phyloP scores from a whole-genome alignment of 2,888 invertebrate genomes.

The Folsomia manolachei region DNA sequence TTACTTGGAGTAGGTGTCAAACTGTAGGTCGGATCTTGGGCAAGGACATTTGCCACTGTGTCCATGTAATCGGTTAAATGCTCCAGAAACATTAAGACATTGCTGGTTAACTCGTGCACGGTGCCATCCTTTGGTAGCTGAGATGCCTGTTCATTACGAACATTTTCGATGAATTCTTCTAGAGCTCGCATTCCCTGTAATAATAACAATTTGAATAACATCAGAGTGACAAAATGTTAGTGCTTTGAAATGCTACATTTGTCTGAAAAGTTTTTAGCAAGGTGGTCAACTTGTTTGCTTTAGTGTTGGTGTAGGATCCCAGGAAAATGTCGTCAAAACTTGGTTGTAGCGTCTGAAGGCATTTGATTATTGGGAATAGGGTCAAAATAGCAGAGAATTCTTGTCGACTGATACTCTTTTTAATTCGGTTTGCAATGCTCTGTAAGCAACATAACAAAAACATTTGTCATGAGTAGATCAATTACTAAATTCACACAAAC shows the following conservation, averaged over 20 bases:
- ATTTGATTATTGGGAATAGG: conserved; percentile 78
- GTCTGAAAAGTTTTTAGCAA: conserved; percentile 47
- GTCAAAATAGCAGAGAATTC: conserved; percentile 77
- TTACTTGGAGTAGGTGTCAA: conserved; percentile 54
- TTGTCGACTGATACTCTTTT: conserved; percentile 71
- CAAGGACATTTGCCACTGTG: conserved; percentile 69
- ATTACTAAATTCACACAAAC: conserved; percentile 3
- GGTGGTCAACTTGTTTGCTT: conserved; percentile 54
- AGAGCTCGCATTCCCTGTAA: conserved; percentile 78
- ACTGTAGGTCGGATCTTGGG: conserved; percentile 57
- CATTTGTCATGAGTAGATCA: conserved; percentile 6
- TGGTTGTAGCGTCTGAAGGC: conserved; percentile 71
- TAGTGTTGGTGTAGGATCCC: conserved; percentile 67
- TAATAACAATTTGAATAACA: no score
- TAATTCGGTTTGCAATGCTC: conserved; percentile 71
- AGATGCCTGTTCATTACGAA: conserved; percentile 71
- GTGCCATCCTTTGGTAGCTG: conserved; percentile 95
- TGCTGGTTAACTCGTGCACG: conserved; percentile 92
- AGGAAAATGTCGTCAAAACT: conserved; percentile 76
- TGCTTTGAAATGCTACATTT: conserved; percentile 17
- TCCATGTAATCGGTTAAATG: conserved; percentile 76
- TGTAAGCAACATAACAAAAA: conserved; percentile 53
- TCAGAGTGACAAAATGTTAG: no score
- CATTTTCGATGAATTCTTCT: conserved; percentile 88
- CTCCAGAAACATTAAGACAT: conserved; percentile 87